Conservation (phyloP, 2,888 invertebrate genomes). For the Andrena flavipes region DNA sequence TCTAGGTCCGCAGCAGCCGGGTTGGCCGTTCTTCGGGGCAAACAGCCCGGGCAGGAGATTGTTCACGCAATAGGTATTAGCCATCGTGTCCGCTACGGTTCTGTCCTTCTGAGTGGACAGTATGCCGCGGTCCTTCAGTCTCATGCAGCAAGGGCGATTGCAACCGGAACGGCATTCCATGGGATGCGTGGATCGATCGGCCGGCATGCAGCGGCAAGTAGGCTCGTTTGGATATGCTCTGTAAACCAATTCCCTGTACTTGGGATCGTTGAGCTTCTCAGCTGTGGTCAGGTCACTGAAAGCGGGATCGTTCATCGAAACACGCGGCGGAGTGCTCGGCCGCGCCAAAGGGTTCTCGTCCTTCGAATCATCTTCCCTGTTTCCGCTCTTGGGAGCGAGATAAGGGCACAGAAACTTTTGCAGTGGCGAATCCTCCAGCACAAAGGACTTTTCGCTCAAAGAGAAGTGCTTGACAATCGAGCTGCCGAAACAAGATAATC, state of each 20-base stretch:
- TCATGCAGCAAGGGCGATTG: slow-evolving; percentile 71
- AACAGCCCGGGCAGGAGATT: slow-evolving; percentile 27
- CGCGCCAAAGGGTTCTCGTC: slow-evolving; percentile 40
- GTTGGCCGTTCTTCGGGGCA: slow-evolving; percentile 26
- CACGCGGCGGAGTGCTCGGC: slow-evolving; percentile 65
- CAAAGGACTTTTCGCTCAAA: slow-evolving; percentile 57
- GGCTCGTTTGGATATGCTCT: slow-evolving; percentile 75
- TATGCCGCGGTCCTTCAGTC: slow-evolving; percentile 54
- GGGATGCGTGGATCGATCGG: slow-evolving; percentile 44
- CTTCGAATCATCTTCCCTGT: background rate
- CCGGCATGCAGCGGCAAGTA: slow-evolving; percentile 72
- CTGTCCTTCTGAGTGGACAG: background rate
- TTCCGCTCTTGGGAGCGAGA: background rate
- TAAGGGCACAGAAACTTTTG: slow-evolving; percentile 28
- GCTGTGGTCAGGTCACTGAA: slow-evolving; percentile 75
- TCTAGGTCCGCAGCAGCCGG: slow-evolving; percentile 46
- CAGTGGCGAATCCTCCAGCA: slow-evolving; percentile 65
- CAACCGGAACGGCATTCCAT: slow-evolving; percentile 74
- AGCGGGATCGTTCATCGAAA: slow-evolving; percentile 71
- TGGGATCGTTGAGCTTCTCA: slow-evolving; percentile 78
- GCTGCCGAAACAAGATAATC: slow-evolving; percentile 75
- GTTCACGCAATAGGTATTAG: slow-evolving; percentile 63
- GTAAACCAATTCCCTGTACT: slow-evolving; percentile 75
- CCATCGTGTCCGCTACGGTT: slow-evolving; percentile 8
- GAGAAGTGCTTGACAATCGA: slow-evolving; percentile 71